These are phyloP conservation scores for Dolichallabes microphthalmus DNA, from an alignment of 2,113 vertebrate species.

Conservation along the genomic window DNA sequence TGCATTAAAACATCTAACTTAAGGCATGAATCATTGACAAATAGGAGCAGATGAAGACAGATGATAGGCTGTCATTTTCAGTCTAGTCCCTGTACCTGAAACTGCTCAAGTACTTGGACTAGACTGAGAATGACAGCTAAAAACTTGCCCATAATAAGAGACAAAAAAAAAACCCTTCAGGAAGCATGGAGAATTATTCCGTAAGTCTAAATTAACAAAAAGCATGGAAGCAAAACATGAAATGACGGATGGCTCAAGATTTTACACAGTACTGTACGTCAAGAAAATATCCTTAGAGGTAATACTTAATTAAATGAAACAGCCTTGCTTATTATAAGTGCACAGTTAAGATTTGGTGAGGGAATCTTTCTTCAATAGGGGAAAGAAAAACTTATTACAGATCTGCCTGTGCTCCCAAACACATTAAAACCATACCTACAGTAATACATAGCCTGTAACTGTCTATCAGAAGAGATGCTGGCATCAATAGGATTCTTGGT, in stretches of 20 bases:
- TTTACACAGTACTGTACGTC: neutral
- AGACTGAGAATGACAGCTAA: no score
- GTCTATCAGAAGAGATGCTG: neutral
- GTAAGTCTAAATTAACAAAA: no score
- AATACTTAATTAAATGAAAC: neutral
- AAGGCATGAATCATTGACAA: no score
- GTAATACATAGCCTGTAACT: conserved; percentile 4
- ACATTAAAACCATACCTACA: neutral
- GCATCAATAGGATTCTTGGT: conserved; percentile 2
- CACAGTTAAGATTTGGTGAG: neutral
- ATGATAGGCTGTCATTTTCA: no score
- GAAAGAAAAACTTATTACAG: neutral
- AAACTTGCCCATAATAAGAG: no score
- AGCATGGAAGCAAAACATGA: no score
- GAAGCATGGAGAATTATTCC: no score
- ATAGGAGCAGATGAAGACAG: no score
- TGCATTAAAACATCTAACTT: no score
- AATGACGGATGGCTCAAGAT: neutral
- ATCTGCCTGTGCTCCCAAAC: neutral
- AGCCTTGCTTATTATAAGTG: neutral
- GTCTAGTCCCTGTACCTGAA: no score
- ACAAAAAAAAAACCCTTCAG: no score
- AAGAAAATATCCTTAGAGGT: neutral
- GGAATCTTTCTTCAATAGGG: neutral
- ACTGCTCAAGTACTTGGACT: no score